Evolutionary conservation across 1,140 invertebrate species (phyloP).

Genomic region (Prorops nasuta): DNA sequence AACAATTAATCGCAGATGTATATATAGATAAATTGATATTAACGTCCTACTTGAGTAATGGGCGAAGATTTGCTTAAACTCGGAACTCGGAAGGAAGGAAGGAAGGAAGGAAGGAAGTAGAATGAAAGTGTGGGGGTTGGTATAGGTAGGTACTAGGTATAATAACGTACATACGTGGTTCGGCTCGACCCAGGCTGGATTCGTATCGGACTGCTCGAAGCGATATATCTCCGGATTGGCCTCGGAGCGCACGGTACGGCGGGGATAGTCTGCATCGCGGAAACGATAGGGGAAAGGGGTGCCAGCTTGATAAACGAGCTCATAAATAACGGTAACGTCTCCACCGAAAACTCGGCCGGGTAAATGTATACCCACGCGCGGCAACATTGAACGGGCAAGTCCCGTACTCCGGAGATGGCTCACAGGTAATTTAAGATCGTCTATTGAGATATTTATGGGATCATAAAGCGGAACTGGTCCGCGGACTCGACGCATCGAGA

Average conservation of each 20-base stretch:
- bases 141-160: too few relatives aligned
- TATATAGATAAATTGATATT: too few relatives aligned
- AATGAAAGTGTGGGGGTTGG: too few relatives aligned
- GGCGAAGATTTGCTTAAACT: too few relatives aligned
- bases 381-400: background rate
- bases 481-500: too few relatives aligned
- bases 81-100: too few relatives aligned
- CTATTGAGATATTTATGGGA: conserved; percentile 50
- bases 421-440: conserved; percentile 44
- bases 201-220: conserved; percentile 35
- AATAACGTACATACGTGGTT: too few relatives aligned
- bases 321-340: conserved; percentile 56
- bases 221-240: conserved; percentile 52
- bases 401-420: conserved; percentile 2
- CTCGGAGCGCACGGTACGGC: too few relatives aligned
- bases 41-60: too few relatives aligned
- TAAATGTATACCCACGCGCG: conserved; percentile 39
- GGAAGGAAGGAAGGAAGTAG: too few relatives aligned
- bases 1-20: too few relatives aligned
- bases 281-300: conserved; percentile 40
- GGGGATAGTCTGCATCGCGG: conserved; percentile 45
- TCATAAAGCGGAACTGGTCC: conserved; percentile 45
- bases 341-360: conserved; percentile 49
- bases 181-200: too few relatives aligned
- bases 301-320: conserved; percentile 53